A percentile compares a stretch with the other conserved stretches of the same genome.
Evolutionary conservation across 2,113 vertebrate genomes (phyloP).

Genomic region (Oxyruncus cristatus): DNA sequence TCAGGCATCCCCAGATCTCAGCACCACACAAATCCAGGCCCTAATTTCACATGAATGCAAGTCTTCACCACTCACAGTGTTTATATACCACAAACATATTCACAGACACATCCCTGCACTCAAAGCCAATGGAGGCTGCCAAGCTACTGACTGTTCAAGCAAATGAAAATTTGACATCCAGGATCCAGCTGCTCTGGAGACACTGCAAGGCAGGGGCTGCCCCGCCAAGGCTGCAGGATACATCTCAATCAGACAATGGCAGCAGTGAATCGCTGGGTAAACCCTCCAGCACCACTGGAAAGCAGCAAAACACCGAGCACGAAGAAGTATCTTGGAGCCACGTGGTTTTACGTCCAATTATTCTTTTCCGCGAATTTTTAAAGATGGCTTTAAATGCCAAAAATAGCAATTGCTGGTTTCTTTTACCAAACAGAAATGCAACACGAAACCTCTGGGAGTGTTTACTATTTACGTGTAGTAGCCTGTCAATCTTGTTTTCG

Average conservation of each 20-base stretch:
- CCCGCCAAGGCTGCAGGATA: neutral
- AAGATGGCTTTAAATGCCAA: neutral
- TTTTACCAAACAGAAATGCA: neutral
- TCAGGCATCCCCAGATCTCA: neutral
- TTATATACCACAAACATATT: neutral
- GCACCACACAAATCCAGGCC: neutral
- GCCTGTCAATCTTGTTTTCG: neutral
- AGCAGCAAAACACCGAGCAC: neutral
- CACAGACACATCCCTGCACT: neutral
- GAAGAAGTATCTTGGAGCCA: neutral
- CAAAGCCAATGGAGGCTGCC: neutral
- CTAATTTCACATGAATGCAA: neutral
- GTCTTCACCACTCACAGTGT: neutral
- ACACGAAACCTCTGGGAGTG: neutral
- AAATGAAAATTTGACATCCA: neutral
- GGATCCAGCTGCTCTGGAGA: slow-evolving; percentile 14
- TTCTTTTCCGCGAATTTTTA: neutral
- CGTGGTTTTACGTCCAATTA: neutral
- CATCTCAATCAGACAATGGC: neutral
- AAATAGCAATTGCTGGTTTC: neutral
- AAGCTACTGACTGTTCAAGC: neutral
- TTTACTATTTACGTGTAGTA: neutral
- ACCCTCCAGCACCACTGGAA: neutral
- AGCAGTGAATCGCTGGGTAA: neutral
- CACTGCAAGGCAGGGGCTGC: neutral